Evolutionary conservation across 2,113 vertebrate genomes (phyloP).

Genomic region (Dipodomys spectabilis): DNA sequence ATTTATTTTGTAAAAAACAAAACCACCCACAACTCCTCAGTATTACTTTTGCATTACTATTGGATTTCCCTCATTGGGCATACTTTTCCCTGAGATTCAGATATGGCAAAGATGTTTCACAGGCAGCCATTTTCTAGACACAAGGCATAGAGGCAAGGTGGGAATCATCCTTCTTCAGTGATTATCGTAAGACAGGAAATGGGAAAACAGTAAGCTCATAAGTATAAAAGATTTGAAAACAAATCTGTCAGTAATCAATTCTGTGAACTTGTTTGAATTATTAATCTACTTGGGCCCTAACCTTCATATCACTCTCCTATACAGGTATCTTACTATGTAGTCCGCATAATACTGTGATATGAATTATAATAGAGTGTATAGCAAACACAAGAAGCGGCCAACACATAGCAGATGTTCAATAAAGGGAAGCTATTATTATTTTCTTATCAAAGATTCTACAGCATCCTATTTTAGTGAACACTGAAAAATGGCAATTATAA

Average conservation of each 20-base stretch:
- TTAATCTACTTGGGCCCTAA: not conserved
- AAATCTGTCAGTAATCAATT: not conserved
- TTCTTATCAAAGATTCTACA: constrained; percentile 23
- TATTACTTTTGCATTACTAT: constrained; percentile 22
- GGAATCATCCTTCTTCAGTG: not conserved
- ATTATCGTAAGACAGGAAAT: not conserved
- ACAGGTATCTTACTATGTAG: not conserved
- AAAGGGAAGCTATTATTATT: not conserved
- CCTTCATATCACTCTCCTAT: not conserved
- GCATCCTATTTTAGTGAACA: not conserved
- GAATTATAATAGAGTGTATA: not conserved
- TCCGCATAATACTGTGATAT: not conserved
- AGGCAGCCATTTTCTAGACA: not conserved
- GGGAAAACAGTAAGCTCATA: not conserved
- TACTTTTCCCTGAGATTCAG: not conserved
- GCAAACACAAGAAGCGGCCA: constrained; percentile 6
- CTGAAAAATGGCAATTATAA: constrained; percentile 49
- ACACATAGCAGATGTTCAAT: constrained; percentile 8
- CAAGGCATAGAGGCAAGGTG: not conserved
- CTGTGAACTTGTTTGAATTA: not conserved
- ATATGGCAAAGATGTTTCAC: constrained; percentile 10
- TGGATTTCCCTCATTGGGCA: not conserved
- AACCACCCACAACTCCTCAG: not conserved
- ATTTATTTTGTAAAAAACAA: not conserved
- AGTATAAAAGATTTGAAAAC: not conserved